These are phyloP conservation scores for Chaitophorus viminalis DNA, from an alignment of 2,888 invertebrate species.

Conservation along the genomic window DNA sequence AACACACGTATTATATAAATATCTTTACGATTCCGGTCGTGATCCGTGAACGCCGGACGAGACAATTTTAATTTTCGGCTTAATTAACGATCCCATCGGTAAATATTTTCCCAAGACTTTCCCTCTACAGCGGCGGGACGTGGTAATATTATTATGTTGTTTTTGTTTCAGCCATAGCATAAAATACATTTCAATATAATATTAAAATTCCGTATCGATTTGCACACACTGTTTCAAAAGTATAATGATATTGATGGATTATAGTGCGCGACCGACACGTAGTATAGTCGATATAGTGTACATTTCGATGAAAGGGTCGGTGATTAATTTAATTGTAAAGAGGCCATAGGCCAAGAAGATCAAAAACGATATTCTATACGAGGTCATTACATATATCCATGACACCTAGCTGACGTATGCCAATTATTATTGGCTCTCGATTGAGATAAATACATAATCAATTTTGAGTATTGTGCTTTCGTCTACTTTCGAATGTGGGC, in stretches of 20 bases:
- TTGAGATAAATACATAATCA: conserved; percentile 14
- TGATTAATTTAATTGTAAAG: conserved; percentile 42
- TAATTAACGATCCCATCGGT: background rate
- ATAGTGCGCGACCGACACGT: background rate
- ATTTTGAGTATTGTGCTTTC: conserved; percentile 6
- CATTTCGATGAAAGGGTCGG: background rate
- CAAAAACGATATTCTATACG: conserved; percentile 12
- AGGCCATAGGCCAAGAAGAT: conserved; percentile 44
- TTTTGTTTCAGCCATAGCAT: background rate
- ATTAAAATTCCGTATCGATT: background rate
- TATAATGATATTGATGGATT: background rate
- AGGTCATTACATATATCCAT: conserved; percentile 17
- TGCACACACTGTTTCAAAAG: background rate
- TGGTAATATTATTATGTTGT: background rate
- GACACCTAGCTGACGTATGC: conserved; percentile 1
- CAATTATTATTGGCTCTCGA: conserved; percentile 16
- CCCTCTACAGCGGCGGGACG: background rate
- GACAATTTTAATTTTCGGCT: conserved; percentile 11
- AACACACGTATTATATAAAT: conserved; percentile 35
- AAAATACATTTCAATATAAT: background rate
- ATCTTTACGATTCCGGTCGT: conserved; percentile 12
- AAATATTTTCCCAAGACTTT: conserved; percentile 23
- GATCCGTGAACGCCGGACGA: background rate
- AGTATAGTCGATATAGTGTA: background rate
- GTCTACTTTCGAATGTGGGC: conserved; percentile 32